Percentiles rank a stretch among this genome's conserved stretches.
phyloP scores from a whole-genome alignment of 2,113 vertebrate species.

The Gambusia affinis region DNA sequence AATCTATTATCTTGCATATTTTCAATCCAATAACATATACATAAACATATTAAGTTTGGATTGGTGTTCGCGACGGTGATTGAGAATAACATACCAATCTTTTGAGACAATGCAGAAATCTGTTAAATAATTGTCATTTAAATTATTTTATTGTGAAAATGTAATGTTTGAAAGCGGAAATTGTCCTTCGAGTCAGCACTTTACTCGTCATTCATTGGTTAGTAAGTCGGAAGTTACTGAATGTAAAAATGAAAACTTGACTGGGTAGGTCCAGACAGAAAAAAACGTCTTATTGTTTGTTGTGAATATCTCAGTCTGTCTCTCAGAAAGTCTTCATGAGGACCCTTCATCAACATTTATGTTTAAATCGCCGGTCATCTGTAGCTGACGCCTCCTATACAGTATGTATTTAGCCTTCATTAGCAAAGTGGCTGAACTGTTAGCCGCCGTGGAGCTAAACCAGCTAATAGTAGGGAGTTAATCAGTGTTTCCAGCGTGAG shows the following conservation, averaged over 20 bases:
- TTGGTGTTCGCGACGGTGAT: too few relatives aligned
- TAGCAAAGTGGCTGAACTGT: background rate
- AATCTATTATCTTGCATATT: too few relatives aligned
- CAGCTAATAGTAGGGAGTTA: background rate
- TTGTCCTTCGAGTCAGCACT: background rate
- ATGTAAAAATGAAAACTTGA: background rate
- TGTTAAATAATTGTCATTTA: background rate
- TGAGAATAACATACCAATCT: background rate
- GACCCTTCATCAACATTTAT: background rate
- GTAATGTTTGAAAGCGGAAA: background rate
- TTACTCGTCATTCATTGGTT: background rate
- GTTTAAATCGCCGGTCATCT: background rate
- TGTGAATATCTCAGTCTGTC: background rate
- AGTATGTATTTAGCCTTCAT: background rate
- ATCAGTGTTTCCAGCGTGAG: background rate
- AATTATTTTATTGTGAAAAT: background rate
- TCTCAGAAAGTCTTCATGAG: background rate
- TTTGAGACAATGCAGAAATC: accelerated
- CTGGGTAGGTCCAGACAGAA: background rate
- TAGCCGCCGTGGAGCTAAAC: background rate
- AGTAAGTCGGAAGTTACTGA: background rate
- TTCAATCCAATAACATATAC: too few relatives aligned
- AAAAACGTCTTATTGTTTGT: background rate
- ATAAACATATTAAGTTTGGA: too few relatives aligned
- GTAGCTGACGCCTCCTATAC: background rate